Evolutionary conservation across 2,888 invertebrate genomes (phyloP), one percentile per base, ranked within the genome.

Genomic region (Drosophila nr. perissopoda): DNA sequence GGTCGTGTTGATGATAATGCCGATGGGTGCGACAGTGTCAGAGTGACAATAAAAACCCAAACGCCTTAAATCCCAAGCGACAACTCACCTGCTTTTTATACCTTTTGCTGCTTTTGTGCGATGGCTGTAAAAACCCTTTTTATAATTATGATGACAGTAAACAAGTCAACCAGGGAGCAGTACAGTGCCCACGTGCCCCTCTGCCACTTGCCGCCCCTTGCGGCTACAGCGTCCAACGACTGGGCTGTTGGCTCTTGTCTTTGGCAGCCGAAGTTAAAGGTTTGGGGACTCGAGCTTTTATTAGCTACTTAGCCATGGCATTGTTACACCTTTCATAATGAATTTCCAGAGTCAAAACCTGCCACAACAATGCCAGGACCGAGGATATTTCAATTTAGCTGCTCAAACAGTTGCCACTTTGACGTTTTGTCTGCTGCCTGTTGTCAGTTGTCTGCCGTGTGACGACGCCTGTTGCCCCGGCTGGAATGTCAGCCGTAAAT

Each of bases 91-190:
- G 77, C 57, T 72, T 75, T 85, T 83, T 78, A 80, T 78, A 69
- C 80, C 71, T 53, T 78, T 76, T 53, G 48, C 49, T 21, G 67
- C 79, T 58, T 64, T 79, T 83, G 73, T 74, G 59, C 67, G 73
- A 57, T 45, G 75, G 78, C 75, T 76, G 77, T 86, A 82, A 86
- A 87, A 86, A 82, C 86, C 88, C 84, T 88, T 87, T 78, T 86
- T 86, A 86, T 88, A 87, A 87, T 87, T 87, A 88, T 88, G 87
- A 86, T 83, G 88, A 86, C 86, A 85, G 86, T 88, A 86, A 87
- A 86, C 88, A 87, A 86, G 80, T 69, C 78, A 73, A 72, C 73
- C 69, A 64, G 67, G 65, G 56, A 65, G 56, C 42, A 59, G 48
- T 42, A 45, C 31, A 45, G 18, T 34, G 66, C n/a, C 16, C 2